Percentiles rank a stretch among this genome's conserved stretches.
These are phyloP conservation scores for Myathropa florea DNA, from an alignment of 2,888 invertebrate species.

Conservation along the genomic window DNA sequence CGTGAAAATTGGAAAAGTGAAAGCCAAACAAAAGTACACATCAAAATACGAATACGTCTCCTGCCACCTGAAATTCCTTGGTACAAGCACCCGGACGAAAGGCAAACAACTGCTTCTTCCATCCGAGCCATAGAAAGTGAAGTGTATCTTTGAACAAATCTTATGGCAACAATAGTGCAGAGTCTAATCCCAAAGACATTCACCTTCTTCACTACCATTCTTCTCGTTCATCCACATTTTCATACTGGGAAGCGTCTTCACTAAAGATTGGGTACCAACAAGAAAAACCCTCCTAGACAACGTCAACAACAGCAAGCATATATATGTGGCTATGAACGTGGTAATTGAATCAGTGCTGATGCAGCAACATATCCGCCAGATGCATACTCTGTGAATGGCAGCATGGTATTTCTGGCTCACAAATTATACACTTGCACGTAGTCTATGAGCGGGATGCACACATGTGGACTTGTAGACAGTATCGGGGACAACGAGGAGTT, in stretches of 20 bases:
- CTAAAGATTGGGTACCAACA: background rate
- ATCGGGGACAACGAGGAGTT: background rate
- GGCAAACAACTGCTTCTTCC: constrained; percentile 1
- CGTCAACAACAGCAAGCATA: background rate
- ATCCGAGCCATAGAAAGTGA: background rate
- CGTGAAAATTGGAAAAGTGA: constrained; percentile 27
- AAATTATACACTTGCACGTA: background rate
- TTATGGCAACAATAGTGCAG: background rate
- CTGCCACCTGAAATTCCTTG: constrained; percentile 13
- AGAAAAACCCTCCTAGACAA: background rate
- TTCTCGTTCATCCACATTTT: background rate
- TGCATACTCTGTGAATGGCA: background rate
- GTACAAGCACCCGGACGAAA: background rate
- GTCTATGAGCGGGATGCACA: background rate
- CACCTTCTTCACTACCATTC: background rate
- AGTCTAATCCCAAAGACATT: background rate
- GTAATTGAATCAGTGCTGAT: background rate
- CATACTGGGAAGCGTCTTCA: background rate
- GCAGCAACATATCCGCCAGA: background rate
- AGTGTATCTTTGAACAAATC: background rate
- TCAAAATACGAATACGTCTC: constrained; percentile 12
- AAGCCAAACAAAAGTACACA: background rate
- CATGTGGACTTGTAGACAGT: background rate
- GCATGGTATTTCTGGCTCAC: background rate
- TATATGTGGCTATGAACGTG: background rate